Percentiles rank a stretch among this genome's conserved stretches.
Evolutionary conservation across 2,113 vertebrate species (phyloP).

Genomic region (Vicugna pacos): DNA sequence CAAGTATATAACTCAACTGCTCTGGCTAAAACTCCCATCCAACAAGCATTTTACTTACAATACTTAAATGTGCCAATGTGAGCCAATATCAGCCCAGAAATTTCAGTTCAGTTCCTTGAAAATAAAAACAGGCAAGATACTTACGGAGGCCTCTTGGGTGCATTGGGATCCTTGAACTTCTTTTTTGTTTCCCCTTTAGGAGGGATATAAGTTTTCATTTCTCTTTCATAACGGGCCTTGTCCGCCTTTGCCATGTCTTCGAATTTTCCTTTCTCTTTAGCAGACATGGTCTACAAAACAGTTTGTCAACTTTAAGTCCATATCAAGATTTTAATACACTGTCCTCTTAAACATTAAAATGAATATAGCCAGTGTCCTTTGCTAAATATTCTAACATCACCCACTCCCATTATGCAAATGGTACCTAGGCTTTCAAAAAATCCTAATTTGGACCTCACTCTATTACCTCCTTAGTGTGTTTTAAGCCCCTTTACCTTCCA

Average conservation of each 20-base stretch:
- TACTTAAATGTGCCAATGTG: background rate
- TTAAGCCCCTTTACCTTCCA: conserved; percentile 93
- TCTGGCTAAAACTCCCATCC: background rate
- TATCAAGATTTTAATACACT: background rate
- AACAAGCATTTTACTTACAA: background rate
- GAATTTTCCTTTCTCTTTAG: conserved; percentile 97
- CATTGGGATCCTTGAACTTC: conserved; percentile 98
- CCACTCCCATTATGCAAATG: background rate
- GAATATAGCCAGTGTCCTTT: background rate
- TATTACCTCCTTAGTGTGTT: background rate
- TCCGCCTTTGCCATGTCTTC: conserved; percentile 98
- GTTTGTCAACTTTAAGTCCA: background rate
- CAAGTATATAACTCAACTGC: background rate
- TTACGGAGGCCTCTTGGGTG: conserved; percentile 98
- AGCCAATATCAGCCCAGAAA: background rate
- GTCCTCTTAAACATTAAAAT: background rate
- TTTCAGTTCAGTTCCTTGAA: background rate
- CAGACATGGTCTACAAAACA: conserved; percentile 93
- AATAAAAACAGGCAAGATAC: conserved; percentile 77
- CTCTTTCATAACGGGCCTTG: conserved; percentile 96
- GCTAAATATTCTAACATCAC: background rate
- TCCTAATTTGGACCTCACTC: background rate
- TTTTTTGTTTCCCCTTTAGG: conserved; percentile 96
- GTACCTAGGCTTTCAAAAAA: background rate
- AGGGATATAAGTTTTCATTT: conserved; percentile 97